These are phyloP conservation scores for Ichneumoninae sp. DNA, from an alignment of 2,888 invertebrate genomes.

Conservation along the genomic window DNA sequence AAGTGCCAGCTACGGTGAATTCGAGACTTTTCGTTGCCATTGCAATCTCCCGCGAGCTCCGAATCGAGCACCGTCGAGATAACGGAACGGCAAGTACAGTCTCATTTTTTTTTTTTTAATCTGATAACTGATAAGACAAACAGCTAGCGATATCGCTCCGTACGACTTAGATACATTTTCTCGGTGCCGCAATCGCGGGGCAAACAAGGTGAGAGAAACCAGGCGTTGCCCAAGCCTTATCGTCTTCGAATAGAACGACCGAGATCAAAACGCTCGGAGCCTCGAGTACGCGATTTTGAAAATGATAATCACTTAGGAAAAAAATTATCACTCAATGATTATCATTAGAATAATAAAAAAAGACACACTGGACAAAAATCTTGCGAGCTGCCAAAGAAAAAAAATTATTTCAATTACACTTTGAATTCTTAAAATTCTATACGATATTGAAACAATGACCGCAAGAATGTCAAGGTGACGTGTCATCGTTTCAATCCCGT, in stretches of 20 bases:
- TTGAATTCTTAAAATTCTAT: too few species aligned
- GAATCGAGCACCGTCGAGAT: conserved; percentile 38
- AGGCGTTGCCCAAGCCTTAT: conserved; percentile 18
- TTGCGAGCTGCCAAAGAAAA: too few species aligned
- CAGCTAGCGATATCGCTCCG: conserved; percentile 51
- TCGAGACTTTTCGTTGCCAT: conserved; percentile 3
- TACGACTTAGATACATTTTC: conserved; percentile 62
- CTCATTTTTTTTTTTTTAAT: conserved; percentile 23
- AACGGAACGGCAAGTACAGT: conserved; percentile 57
- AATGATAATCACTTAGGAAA: not conserved
- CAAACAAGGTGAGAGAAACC: conserved; percentile 40
- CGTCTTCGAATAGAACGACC: conserved; percentile 52
- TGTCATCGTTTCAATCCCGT: too few species aligned
- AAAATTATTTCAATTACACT: too few species aligned
- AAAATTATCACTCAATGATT: too few species aligned
- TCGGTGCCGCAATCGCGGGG: conserved; percentile 54
- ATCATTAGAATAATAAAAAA: too few species aligned
- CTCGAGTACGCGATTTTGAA: not conserved
- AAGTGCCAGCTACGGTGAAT: not conserved
- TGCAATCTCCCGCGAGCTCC: conserved; percentile 12
- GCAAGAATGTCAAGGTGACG: too few species aligned
- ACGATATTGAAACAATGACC: too few species aligned
- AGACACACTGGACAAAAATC: too few species aligned
- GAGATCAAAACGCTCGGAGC: conserved; percentile 36
- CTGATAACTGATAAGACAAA: conserved; percentile 51